Evolutionary conservation across 1,140 invertebrate genomes (phyloP).

Genomic region (Aphelenchoides fujianensis): DNA sequence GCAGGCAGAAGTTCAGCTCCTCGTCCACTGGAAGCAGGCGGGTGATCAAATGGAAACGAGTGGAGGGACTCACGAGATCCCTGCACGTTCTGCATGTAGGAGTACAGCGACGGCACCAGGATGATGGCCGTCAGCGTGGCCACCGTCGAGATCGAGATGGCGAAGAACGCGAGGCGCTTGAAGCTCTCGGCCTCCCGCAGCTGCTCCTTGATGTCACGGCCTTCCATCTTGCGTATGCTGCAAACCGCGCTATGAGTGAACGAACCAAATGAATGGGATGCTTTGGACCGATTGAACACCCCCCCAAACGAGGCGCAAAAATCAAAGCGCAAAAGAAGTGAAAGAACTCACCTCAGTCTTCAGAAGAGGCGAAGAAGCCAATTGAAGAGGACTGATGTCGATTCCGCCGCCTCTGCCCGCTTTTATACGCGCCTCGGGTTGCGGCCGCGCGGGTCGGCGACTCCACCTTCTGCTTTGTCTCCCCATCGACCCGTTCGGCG

Average conservation of each 20-base stretch:
- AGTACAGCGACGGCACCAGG: constrained; percentile 52
- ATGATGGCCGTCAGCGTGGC: constrained; percentile 54
- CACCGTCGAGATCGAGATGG: constrained; percentile 49
- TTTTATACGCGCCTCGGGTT: background rate
- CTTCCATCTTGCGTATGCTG: constrained; percentile 8
- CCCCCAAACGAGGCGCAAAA: too few species aligned
- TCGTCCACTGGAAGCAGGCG: too few species aligned
- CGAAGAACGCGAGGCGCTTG: constrained; percentile 46
- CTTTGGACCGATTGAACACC: too few species aligned
- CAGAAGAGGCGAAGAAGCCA: background rate
- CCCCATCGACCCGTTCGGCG: background rate
- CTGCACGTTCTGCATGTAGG: constrained; percentile 58
- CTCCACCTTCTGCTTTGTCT: background rate
- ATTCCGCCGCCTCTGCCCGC: background rate
- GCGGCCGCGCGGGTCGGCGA: background rate
- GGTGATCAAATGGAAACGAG: too few species aligned
- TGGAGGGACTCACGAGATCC: too few species aligned
- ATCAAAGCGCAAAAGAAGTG: too few species aligned
- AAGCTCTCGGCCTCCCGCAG: constrained; percentile 27
- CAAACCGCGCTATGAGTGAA: background rate
- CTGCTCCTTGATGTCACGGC: constrained; percentile 16
- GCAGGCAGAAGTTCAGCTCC: constrained; percentile 54
- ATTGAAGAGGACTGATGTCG: background rate
- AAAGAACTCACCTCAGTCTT: constrained; percentile 2
- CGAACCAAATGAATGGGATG: background rate